Base-by-base conservation (phyloP, 2,797 vertebrate species). In the Sebastes kiyomatsui region DNA sequence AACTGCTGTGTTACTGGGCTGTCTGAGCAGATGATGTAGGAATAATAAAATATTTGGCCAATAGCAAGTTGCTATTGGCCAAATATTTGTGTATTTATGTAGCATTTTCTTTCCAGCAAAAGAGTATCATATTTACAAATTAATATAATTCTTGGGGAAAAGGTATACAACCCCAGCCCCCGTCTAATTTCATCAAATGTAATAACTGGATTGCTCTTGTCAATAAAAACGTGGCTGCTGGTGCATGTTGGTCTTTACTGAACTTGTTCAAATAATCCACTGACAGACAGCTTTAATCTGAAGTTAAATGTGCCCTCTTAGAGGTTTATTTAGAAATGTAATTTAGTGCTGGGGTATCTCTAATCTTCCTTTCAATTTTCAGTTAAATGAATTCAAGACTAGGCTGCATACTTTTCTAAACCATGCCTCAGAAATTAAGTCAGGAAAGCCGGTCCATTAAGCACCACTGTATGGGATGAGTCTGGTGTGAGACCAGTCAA, bases 141-240 rank as follows among this genome's bases (percentile, higher is more conserved):
- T 18, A 46, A 46, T 18, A 46, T 46, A 46, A 46, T 46, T 46
- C 42, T 42, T 42, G 14, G 38, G 7, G 46, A 49, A 49, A 49
- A 20, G 42, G 16, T 42, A 42, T 42, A 16, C 38, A 6, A 0
- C 38, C 38, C 11, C 4, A 0, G 0, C 13, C 13, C 38, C 38
- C 5, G 0, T 16, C 38, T 0, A 49, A 14, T 56, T 56, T 56
- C 54, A 56, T 56, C 22, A 56, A 12, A 25, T 49, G 23, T 25
- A 25, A 56, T 49, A 0, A 33, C 6, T 8, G 4, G 0, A 46
- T 30, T 23, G n/a, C n/a, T 54, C 1, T 5, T 61, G 27, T 23
- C 42, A 52, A 23, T 73, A 20, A 33, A 73, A 33, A 0, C 16
- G 1, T 64, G 28, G 14, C 59, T 20, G 16, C 4, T 27, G 14